Evolutionary conservation across 2,797 vertebrate species (phyloP).

Genomic region (Gymnodraco acuticeps): DNA sequence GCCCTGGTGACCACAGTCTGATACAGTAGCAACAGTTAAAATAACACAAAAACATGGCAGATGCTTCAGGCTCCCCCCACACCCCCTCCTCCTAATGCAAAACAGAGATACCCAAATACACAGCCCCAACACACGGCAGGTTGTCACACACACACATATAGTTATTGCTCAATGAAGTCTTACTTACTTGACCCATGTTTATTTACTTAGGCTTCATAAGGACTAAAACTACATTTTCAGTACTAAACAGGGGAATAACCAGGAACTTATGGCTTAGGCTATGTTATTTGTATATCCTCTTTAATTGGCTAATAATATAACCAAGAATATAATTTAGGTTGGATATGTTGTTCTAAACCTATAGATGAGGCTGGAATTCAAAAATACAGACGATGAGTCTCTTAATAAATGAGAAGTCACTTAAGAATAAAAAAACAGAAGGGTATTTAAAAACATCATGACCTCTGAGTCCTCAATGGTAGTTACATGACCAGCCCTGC

Average conservation of each 20-base stretch:
- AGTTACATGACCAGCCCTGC: neutral
- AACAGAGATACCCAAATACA: conserved; percentile 75
- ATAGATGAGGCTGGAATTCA: neutral
- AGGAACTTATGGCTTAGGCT: neutral
- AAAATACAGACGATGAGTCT: neutral
- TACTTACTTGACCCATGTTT: neutral
- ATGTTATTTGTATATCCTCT: neutral
- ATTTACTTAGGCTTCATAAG: neutral
- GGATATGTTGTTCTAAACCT: neutral
- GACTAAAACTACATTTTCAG: neutral
- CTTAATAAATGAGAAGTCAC: conserved; percentile 2
- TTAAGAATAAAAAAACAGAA: neutral
- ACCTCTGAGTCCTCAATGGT: neutral
- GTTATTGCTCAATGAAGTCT: neutral
- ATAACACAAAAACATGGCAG: conserved; percentile 84
- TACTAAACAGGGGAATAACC: neutral
- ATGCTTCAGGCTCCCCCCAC: conserved; percentile 73
- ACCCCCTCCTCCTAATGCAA: conserved; percentile 73
- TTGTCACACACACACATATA: conserved; percentile 15
- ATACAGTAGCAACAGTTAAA: conserved; percentile 87
- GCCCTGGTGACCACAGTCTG: conserved; percentile 82
- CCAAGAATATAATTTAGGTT: neutral
- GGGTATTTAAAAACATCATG: neutral
- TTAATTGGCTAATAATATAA: neutral
- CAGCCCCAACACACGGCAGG: conserved; percentile 21